Evolutionary conservation across 1,140 invertebrate genomes (phyloP), one percentile per base, ranked within the genome.

Genomic region (Hycleus cichorii): DNA sequence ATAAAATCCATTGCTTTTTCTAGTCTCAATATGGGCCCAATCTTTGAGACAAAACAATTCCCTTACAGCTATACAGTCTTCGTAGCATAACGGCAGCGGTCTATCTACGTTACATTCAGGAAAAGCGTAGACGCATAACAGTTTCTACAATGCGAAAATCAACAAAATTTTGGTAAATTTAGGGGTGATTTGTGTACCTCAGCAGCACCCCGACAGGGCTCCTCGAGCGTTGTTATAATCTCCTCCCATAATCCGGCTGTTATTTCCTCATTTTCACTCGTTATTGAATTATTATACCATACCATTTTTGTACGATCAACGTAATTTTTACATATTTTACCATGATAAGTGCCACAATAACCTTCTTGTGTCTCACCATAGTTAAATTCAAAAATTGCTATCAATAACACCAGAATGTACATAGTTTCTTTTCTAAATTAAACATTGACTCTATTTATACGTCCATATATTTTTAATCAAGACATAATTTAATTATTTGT

Each of bases 21-120:
- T 91, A 64, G 91, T 90, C 75, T 95, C 90, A 56, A 95, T 86
- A 32, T 91, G 73, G 11, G 89, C 85, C 93, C 93, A 96, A 69
- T 95, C 89, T 68, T 89, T 90, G 72, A 91, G 93, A 76, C 94
- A 97, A 74, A 95, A 91, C 62, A 92, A 82, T 69, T 91, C 83
- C 69, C 87, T 85, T 4, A 95, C 88, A 26, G 92, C 93, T 66
- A 91, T 83, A 72, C 95, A 97, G 70, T 95, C 93, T 80, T 97
- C 92, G 65, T 90, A 91, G 78, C 89, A 96, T 8, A 93, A 73
- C 11, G 90, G 89, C 56, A 92, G 74, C 26, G 76, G 74, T 9
- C 74, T 76, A 53, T 82, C 80, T 63, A 81, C 80, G 64, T 85
- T 71, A 71, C 94, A 97, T 69, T 89, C 84, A 3, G 93, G 93